Conservation (phyloP, 2,113 vertebrate species). For the Bujurquina vittata region DNA sequence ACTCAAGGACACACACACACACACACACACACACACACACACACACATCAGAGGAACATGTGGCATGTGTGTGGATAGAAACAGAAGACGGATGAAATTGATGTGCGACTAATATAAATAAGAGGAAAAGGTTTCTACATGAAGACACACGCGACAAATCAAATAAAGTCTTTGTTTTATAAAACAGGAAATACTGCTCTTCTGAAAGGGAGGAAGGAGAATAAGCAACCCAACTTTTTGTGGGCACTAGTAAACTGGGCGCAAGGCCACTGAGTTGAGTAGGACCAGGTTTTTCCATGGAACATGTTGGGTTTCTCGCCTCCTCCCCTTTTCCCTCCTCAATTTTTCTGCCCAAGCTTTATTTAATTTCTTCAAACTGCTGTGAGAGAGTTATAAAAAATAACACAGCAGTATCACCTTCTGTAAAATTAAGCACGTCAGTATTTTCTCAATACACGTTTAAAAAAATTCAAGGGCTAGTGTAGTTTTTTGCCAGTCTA, state of each 20-base stretch:
- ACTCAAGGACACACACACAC: constrained; percentile 45
- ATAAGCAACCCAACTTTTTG: constrained; percentile 45
- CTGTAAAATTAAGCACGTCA: not conserved
- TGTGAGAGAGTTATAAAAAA: constrained; percentile 40
- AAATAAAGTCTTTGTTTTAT: constrained; percentile 39
- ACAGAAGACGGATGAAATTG: constrained; percentile 5
- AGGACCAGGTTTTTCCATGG: constrained; percentile 69
- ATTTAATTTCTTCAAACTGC: constrained; percentile 22
- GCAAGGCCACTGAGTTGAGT: constrained; percentile 50
- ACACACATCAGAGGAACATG: constrained; percentile 42
- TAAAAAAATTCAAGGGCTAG: not conserved
- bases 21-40: constrained; percentile 45
- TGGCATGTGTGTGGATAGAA: not conserved
- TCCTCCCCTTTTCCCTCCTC: not conserved
- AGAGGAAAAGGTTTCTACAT: not conserved
- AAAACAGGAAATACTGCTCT: constrained; percentile 33
- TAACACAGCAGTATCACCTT: not conserved
- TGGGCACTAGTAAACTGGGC: constrained; percentile 52
- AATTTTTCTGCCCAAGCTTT: constrained; percentile 13
- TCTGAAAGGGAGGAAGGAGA: constrained; percentile 18
- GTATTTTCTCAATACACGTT: not conserved
- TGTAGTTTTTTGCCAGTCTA: not conserved
- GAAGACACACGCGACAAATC: not conserved
- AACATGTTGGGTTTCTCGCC: constrained; percentile 37
- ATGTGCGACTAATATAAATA: constrained; percentile 26